phyloP scores from a whole-genome alignment of 2,888 invertebrate genomes.

The Acleris emargana region DNA sequence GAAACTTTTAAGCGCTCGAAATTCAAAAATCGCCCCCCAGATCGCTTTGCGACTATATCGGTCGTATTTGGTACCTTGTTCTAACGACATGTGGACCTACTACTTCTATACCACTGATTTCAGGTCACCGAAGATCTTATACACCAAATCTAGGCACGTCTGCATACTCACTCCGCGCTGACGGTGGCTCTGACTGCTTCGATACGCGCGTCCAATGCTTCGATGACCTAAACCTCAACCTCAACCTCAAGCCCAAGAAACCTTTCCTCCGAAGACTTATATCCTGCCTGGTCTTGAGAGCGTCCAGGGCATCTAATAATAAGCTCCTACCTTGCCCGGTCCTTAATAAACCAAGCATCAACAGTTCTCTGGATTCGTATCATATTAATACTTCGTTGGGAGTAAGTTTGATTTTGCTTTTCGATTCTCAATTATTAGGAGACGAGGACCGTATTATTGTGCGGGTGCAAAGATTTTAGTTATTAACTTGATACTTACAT shows the following conservation, averaged over 20 bases:
- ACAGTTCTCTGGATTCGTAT: conserved; percentile 68
- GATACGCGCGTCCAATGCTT: conserved; percentile 40
- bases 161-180: conserved; percentile 55
- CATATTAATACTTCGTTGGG: conserved; percentile 68
- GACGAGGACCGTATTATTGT: no score
- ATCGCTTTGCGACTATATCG: no score
- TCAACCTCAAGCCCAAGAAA: conserved; percentile 54
- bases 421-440: no score
- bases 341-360: conserved; percentile 39
- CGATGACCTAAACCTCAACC: conserved; percentile 34
- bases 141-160: conserved; percentile 74
- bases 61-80: no score
- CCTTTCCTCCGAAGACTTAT: conserved; percentile 66
- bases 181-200: conserved; percentile 41
- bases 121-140: conserved; percentile 57
- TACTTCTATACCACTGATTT: conserved; percentile 30
- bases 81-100: no score
- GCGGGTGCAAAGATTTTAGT: no score
- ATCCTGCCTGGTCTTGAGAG: conserved; percentile 67
- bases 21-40: no score
- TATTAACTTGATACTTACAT: no score
- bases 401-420: conserved; percentile 50
- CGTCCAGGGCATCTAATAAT: conserved; percentile 49
- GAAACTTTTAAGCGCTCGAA: no score
- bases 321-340: conserved; percentile 42